A percentile compares a stretch with the other conserved stretches of the same genome.
These are phyloP conservation scores for Morpho helenor DNA, from an alignment of 2,888 invertebrate species.

Conservation along the genomic window DNA sequence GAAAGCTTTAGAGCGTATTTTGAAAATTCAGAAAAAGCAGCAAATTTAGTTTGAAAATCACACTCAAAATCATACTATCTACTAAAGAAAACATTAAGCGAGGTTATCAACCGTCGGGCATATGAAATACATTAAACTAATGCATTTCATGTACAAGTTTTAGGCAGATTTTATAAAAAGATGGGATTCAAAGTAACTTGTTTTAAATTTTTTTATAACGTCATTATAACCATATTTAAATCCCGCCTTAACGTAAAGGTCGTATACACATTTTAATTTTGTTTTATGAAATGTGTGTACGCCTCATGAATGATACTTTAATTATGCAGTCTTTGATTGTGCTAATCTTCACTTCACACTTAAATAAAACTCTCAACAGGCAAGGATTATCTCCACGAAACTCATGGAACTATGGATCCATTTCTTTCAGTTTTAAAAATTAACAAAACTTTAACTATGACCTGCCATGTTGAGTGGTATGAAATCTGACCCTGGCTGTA, in stretches of 20 bases:
- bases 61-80: constrained; percentile 72
- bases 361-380: constrained; percentile 11
- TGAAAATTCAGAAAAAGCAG: constrained; percentile 58
- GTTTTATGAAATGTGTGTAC: constrained; percentile 12
- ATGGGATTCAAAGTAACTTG: constrained; percentile 5
- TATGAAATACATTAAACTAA: constrained; percentile 48
- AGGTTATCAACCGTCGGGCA: constrained; percentile 57
- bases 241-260: constrained; percentile 7
- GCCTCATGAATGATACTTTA: constrained; percentile 20
- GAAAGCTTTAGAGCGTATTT: constrained; percentile 55
- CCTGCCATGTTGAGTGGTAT: constrained; percentile 6
- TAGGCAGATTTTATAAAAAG: constrained; percentile 39
- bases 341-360: constrained; percentile 16
- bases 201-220: neutral
- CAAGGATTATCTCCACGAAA: neutral
- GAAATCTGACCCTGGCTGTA: constrained; percentile 11
- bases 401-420: too few species aligned
- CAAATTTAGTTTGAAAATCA: constrained; percentile 66
- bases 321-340: neutral
- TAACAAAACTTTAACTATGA: neutral
- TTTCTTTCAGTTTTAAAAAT: neutral
- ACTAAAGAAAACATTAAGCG: constrained; percentile 67
- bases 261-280: constrained; percentile 6
- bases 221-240: constrained; percentile 4
- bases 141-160: constrained; percentile 53